Percentiles rank a stretch among this genome's conserved stretches.
These are phyloP conservation scores for Pteropus rufus DNA, from an alignment of 2,797 vertebrate genomes.

Conservation along the genomic window DNA sequence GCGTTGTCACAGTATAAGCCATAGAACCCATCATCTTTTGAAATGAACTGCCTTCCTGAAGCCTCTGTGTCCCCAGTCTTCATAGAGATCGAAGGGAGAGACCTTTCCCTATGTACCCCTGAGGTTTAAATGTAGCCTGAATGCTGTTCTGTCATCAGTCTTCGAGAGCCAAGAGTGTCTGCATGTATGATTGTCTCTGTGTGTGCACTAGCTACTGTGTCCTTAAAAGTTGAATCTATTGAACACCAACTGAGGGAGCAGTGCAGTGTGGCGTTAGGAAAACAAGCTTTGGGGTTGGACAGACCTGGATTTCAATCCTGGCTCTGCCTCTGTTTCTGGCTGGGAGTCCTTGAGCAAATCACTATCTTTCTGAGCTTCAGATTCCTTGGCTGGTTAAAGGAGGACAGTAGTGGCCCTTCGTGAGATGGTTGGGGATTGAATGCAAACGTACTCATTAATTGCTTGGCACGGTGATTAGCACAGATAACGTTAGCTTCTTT, in stretches of 20 bases:
- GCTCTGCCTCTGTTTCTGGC: not conserved
- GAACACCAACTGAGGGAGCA: not conserved
- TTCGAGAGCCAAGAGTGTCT: not conserved
- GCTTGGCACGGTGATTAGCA: fast-evolving
- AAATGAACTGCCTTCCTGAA: not conserved
- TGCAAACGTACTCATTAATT: not conserved
- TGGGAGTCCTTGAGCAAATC: not conserved
- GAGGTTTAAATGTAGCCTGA: not conserved
- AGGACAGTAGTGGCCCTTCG: not conserved
- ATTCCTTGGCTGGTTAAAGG: not conserved
- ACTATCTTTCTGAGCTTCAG: not conserved
- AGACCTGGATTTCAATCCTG: not conserved
- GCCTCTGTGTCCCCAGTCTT: not conserved
- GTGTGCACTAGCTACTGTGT: not conserved
- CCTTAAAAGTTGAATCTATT: not conserved
- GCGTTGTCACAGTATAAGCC: not conserved
- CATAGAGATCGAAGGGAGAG: not conserved
- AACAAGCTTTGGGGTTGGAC: not conserved
- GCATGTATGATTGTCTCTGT: fast-evolving
- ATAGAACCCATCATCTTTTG: not conserved
- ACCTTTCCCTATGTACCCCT: too few relatives aligned
- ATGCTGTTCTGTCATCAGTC: fast-evolving
- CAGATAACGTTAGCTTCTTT: not conserved
- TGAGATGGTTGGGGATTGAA: not conserved
- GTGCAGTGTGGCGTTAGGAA: not conserved